A percentile compares a stretch with the other conserved stretches of the same genome.
Conservation (phyloP, 2,113 vertebrate genomes). For the Bagarius yarrelli region DNA sequence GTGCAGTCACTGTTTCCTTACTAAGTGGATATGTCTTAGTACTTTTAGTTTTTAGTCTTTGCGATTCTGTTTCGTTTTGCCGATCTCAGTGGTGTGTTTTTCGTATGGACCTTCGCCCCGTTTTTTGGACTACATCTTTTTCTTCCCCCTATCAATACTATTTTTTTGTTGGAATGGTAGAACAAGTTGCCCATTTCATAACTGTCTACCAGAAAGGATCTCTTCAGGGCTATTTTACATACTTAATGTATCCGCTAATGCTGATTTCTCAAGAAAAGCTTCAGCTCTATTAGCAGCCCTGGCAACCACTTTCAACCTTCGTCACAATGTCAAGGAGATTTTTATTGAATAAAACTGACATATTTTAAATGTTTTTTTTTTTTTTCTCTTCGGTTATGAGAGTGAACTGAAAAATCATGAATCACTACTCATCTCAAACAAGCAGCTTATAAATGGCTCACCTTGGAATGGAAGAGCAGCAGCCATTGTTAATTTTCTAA, state of each 20-base stretch:
- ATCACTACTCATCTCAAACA: conserved; percentile 14
- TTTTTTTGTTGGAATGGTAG: no score
- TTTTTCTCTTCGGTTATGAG: background rate
- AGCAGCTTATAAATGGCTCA: conserved; percentile 49
- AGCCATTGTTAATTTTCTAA: conserved; percentile 70
- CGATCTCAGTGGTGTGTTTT: no score
- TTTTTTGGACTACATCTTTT: no score
- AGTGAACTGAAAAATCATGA: background rate
- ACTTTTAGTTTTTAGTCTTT: no score
- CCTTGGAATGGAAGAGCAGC: conserved; percentile 65
- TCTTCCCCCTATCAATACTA: no score
- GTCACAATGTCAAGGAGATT: background rate
- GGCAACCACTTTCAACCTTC: background rate
- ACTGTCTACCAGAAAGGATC: background rate
- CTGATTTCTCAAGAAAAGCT: background rate
- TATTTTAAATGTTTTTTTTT: conserved; percentile 12
- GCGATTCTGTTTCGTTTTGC: no score
- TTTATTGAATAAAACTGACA: conserved; percentile 20
- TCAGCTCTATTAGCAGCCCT: conserved; percentile 18
- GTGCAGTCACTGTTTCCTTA: no score
- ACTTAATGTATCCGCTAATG: no score
- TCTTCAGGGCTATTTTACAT: conserved; percentile 18
- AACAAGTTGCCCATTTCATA: no score
- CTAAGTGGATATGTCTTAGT: no score
- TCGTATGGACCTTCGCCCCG: no score